phyloP scores from a whole-genome alignment of 2,888 invertebrate species.

The Trachelus iudaicus region DNA sequence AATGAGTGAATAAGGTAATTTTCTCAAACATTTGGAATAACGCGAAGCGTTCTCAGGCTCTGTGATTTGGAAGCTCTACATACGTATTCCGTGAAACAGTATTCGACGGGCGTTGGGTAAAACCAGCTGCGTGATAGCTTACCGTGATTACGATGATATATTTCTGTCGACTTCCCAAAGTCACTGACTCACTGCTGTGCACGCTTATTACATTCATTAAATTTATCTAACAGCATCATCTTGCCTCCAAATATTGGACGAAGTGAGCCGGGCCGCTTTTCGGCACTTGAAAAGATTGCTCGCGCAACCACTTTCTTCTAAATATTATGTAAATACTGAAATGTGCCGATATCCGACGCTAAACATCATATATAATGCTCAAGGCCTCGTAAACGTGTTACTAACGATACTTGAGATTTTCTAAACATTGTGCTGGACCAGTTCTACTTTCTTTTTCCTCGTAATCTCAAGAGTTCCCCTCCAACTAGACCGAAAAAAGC shows the following conservation, averaged over 20 bases:
- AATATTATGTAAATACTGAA: constrained; percentile 4
- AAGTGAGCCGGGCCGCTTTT: background rate
- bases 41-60: background rate
- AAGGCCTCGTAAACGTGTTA: background rate
- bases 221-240: background rate
- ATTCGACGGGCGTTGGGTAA: constrained; percentile 32
- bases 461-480: background rate
- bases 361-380: background rate
- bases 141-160: constrained; percentile 16
- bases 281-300: background rate
- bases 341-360: background rate
- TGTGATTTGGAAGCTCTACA: constrained; percentile 13
- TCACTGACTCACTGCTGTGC: background rate
- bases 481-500: background rate
- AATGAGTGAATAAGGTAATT: constrained; percentile 35
- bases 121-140: constrained; percentile 41
- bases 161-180: background rate
- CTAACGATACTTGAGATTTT: background rate
- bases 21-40: background rate
- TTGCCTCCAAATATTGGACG: background rate
- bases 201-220: background rate
- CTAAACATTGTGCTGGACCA: background rate
- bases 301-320: background rate
- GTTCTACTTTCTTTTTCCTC: background rate
- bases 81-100: constrained; percentile 25